A percentile compares a stretch with the other conserved stretches of the same genome.
Conservation (phyloP, 1,140 invertebrate species). For the Galleria mellonella region DNA sequence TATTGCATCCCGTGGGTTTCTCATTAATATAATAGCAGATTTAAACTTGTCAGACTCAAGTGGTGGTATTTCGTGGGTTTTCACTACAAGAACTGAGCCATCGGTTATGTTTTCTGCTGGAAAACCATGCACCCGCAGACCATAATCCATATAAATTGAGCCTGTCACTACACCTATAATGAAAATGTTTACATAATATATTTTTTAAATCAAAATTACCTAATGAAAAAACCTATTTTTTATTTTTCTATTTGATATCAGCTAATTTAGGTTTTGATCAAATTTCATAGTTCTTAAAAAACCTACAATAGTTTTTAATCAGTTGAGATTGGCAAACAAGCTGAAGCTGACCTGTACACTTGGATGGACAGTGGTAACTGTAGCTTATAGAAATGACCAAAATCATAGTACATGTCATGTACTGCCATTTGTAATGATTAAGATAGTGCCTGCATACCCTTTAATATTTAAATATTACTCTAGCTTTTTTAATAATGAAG, state of each 20-base stretch:
- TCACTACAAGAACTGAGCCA: conserved; percentile 84
- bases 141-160: conserved; percentile 86
- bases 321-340: no score
- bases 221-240: not conserved
- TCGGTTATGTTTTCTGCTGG: conserved; percentile 85
- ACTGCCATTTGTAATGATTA: no score
- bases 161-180: conserved; percentile 81
- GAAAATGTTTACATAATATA: not conserved
- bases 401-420: no score
- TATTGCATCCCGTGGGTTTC: conserved; percentile 83
- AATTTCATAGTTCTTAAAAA: no score
- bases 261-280: no score
- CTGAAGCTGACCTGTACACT: no score
- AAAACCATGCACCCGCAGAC: conserved; percentile 83
- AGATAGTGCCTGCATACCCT: no score
- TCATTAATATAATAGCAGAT: conserved; percentile 80
- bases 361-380: no score
- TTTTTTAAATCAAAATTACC: not conserved
- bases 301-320: no score
- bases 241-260: not conserved
- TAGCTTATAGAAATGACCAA: no score
- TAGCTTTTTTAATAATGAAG: no score
- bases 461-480: no score
- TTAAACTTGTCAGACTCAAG: conserved; percentile 76
- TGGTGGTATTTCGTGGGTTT: conserved; percentile 85